These are phyloP conservation scores for Trididemnum clinides DNA, from an alignment of 23 tunicate species.

Conservation along the genomic window DNA sequence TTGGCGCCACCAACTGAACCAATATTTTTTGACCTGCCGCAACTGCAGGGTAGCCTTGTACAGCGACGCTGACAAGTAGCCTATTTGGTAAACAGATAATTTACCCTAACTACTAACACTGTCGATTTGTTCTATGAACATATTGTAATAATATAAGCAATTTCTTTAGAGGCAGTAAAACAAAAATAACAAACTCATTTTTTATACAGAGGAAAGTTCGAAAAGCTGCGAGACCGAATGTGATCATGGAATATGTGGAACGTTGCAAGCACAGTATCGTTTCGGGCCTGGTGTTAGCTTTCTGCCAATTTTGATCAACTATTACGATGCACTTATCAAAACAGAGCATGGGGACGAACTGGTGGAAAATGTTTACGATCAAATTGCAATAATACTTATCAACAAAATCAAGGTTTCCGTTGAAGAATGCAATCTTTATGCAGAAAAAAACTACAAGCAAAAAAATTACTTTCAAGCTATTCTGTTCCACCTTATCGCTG, in stretches of 20 bases:
- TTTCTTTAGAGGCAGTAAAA: no score
- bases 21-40: no score
- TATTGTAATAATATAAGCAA: no score
- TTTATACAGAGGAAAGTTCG: not conserved
- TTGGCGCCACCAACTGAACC: no score
- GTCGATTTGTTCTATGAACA: no score
- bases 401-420: not conserved
- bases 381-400: not conserved
- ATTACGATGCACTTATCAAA: not conserved
- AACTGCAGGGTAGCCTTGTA: no score
- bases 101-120: no score
- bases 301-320: not conserved
- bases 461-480: not conserved
- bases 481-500: not conserved
- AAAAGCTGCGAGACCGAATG: no score
- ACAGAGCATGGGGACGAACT: not conserved
- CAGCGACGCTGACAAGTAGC: no score
- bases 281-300: not conserved
- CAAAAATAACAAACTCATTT: no score
- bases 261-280: not conserved
- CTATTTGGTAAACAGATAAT: no score
- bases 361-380: not conserved
- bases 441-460: not conserved
- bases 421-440: not conserved
- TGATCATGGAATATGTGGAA: not conserved